phyloP scores from a whole-genome alignment of 2,797 vertebrate genomes.

The Lithobates sylvaticus region DNA sequence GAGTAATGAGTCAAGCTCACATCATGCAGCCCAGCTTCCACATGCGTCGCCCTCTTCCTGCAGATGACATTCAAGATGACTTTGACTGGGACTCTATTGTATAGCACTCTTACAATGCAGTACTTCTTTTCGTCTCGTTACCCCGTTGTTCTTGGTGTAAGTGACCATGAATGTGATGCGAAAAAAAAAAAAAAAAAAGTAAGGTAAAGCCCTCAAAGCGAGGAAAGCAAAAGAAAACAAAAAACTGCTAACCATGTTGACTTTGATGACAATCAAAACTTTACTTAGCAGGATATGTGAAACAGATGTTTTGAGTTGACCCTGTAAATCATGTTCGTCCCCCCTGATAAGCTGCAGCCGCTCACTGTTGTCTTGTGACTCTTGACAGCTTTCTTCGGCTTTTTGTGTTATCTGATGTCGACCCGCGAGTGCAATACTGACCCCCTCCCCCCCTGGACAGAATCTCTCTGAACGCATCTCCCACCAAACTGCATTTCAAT shows the following conservation, averaged over 20 bases:
- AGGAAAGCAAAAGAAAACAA: conserved; percentile 60
- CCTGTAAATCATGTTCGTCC: conserved; percentile 77
- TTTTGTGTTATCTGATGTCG: conserved; percentile 79
- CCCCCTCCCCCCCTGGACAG: conserved; percentile 76
- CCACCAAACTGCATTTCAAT: conserved; percentile 45
- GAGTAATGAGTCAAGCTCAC: conserved; percentile 88
- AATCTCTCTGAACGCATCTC: conserved; percentile 71
- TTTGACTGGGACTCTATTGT: conserved; percentile 97
- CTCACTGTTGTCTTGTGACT: conserved; percentile 84
- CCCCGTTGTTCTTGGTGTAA: conserved; percentile 72
- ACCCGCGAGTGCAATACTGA: conserved; percentile 80
- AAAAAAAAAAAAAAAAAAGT: conserved; percentile 65
- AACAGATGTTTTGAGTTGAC: conserved; percentile 82
- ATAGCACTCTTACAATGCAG: conserved; percentile 72
- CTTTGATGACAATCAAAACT: conserved; percentile 91
- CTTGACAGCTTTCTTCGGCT: conserved; percentile 73
- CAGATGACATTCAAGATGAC: conserved; percentile 93
- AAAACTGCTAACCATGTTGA: conserved; percentile 75
- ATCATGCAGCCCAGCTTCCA: conserved; percentile 91
- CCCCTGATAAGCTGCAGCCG: conserved; percentile 75
- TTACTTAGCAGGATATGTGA: conserved; percentile 81
- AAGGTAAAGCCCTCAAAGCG: conserved; percentile 67
- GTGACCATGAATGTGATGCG: conserved; percentile 73
- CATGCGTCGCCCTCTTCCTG: conserved; percentile 87
- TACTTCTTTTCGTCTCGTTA: conserved; percentile 63